Conservation (phyloP, 2,113 vertebrate species). For the Rhombomys opimus region DNA sequence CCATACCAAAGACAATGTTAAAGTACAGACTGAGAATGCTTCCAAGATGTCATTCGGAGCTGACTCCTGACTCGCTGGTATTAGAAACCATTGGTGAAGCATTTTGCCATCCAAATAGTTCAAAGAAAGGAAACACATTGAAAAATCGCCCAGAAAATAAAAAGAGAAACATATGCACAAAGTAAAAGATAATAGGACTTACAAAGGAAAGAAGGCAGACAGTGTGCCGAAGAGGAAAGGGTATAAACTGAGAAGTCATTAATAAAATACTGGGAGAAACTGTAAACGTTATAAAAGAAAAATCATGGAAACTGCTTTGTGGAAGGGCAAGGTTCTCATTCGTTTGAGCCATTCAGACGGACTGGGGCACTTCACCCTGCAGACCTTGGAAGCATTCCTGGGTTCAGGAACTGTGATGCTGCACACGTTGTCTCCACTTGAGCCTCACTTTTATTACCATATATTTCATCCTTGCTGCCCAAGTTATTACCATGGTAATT, state of each 20-base stretch:
- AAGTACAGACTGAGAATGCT: neutral
- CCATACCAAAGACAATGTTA: neutral
- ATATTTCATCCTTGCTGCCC: slow-evolving; percentile 63
- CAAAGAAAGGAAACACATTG: neutral
- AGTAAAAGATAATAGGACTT: neutral
- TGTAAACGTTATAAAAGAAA: neutral
- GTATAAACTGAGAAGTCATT: slow-evolving; percentile 18
- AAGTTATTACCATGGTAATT: slow-evolving; percentile 64
- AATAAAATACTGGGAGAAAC: neutral
- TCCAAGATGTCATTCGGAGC: neutral
- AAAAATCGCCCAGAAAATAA: neutral
- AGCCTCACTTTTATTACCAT: neutral
- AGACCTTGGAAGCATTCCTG: neutral
- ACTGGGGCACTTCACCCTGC: accelerated
- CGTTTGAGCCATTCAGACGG: neutral
- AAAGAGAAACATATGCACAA: neutral
- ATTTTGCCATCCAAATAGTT: neutral
- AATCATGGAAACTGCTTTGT: neutral
- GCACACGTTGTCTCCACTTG: neutral
- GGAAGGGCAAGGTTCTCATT: neutral
- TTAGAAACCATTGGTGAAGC: neutral
- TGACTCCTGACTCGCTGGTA: neutral
- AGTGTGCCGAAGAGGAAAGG: neutral
- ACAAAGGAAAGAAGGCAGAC: neutral
- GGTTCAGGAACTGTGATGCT: neutral